Percentiles rank a stretch among this genome's conserved stretches.
Conservation (phyloP, 2,797 vertebrate genomes). For the Megaceryle alcyon region DNA sequence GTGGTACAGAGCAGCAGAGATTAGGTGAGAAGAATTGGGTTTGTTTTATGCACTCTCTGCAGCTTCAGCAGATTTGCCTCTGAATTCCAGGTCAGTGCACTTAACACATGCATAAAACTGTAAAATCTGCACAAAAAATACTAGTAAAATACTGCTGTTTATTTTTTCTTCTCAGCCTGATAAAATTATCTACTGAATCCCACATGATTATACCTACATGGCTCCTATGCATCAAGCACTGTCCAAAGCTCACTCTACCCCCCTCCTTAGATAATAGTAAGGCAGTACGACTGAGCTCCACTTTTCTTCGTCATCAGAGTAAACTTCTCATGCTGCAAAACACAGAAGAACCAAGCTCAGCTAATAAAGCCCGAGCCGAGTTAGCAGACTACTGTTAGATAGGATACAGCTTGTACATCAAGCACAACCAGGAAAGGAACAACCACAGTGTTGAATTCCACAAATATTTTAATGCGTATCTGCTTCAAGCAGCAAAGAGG, state of each 20-base stretch:
- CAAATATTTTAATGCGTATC: background rate
- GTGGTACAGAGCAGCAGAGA: background rate
- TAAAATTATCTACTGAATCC: background rate
- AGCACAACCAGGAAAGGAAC: background rate
- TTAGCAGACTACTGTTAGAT: background rate
- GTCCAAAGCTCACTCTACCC: background rate
- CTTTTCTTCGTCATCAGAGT: background rate
- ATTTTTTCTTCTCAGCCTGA: background rate
- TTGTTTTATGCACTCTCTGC: background rate
- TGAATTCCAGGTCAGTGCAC: constrained; percentile 14
- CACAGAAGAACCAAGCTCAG: background rate
- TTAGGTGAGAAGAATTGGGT: background rate
- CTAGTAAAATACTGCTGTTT: background rate
- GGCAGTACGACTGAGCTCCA: background rate
- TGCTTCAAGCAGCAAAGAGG: background rate
- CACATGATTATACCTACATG: background rate
- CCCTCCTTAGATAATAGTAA: background rate
- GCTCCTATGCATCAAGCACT: background rate
- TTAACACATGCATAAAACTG: background rate
- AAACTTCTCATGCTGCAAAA: background rate
- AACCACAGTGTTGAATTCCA: background rate
- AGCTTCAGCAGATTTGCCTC: background rate
- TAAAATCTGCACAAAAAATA: constrained; percentile 11
- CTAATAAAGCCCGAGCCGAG: background rate
- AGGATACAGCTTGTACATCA: background rate